Evolutionary conservation across 2,888 invertebrate species (phyloP), one percentile per base, ranked within the genome.

Genomic region (Drosophila phalerata): DNA sequence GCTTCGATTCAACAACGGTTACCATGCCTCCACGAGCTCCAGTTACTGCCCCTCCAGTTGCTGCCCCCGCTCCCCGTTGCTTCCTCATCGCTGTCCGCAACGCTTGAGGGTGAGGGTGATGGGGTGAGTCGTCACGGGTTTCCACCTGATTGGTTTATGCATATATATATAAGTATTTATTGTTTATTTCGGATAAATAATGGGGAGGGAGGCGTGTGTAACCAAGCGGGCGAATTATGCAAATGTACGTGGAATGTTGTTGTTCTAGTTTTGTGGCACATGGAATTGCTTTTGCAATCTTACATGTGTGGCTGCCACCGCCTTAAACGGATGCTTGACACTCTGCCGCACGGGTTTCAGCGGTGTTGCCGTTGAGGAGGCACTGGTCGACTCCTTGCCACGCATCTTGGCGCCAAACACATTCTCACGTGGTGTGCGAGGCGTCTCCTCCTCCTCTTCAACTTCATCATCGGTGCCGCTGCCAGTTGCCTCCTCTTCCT

Each of bases 1-100:
- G 80, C 68, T 90, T 91, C 88, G 91, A 90, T 91, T 90, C 81
- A 91, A 91, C 91, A 91, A 91, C 69, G 64, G 88, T 89, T 62
- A 81, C 90, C 81, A 83, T 45, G 37, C 47, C 32, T 42, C 56
- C 32, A 47, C 56, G 43, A 15, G 43, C 15, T 42, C 42, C 69
- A 10, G 78, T 76, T 38, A 77, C 77, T 37, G 78, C 73, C 57
- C 48, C 15, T 42, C 42, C 69, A 6, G 79, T 77, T 38, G 78
- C 67, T 43, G 49, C 63, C 4, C 45, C 69, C 48, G 68, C 58
- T 11, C n/a, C 15, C 8, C 55, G 72, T 17, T 51, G 64, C 43
- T 63, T 71, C 32, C 73, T 42, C 6, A 61, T 32, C 22, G 65
- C 48, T 11, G 57, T 30, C 67, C 77, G 72, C 19, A 77, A 73